Conservation (phyloP, 2,797 vertebrate genomes). For the Carduelis carduelis region DNA sequence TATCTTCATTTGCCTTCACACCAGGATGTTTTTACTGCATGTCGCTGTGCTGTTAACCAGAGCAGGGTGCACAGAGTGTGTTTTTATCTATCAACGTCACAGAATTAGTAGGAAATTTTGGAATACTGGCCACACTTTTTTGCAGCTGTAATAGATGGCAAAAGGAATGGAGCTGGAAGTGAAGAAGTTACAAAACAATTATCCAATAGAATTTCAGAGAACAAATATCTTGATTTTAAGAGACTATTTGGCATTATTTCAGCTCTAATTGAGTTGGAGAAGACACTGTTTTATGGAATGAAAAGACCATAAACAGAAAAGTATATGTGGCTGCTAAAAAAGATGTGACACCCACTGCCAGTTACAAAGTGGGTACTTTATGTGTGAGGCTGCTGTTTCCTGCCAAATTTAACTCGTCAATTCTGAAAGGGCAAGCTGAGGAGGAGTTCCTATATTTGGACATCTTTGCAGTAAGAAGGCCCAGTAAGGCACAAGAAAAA, state of each 20-base stretch:
- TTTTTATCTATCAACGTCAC: not conserved
- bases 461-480: not conserved
- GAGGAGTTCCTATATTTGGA: slow-evolving; percentile 28
- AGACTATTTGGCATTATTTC: slow-evolving; percentile 1
- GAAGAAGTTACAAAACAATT: not conserved
- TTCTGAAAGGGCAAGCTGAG: slow-evolving; percentile 15
- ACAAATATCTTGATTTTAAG: slow-evolving; percentile 21
- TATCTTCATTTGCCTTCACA: not conserved
- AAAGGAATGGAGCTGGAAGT: not conserved
- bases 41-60: not conserved
- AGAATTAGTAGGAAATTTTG: not conserved
- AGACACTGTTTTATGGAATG: not conserved
- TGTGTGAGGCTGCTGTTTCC: not conserved
- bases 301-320: slow-evolving; percentile 13
- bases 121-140: not conserved
- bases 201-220: not conserved
- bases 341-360: not conserved
- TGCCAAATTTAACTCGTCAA: not conserved
- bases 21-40: not conserved
- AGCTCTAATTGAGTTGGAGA: not conserved
- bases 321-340: not conserved
- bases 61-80: not conserved
- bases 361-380: slow-evolving; percentile 23
- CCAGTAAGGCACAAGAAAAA: not conserved
- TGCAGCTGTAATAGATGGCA: not conserved